phyloP scores from a whole-genome alignment of 2,888 invertebrate genomes.

The Erebia palarica region DNA sequence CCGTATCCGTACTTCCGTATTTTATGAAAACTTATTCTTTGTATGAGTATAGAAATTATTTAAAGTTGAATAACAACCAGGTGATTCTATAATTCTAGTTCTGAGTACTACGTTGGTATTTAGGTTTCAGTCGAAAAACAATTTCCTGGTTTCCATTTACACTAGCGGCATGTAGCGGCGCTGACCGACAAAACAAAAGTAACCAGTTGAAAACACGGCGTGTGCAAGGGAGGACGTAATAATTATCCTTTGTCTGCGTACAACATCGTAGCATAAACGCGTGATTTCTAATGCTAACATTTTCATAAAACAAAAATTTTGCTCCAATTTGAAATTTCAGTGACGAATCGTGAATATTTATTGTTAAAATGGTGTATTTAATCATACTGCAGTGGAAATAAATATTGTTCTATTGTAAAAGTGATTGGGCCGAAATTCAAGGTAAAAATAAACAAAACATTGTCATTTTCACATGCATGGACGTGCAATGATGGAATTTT shows the following conservation, averaged over 20 bases:
- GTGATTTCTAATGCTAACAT: neutral
- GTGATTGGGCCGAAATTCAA: slow-evolving; percentile 35
- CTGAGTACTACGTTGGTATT: neutral
- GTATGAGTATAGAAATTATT: no score
- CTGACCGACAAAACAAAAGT: slow-evolving; percentile 5
- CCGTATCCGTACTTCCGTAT: no score
- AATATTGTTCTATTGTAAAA: slow-evolving; percentile 19
- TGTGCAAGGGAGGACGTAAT: slow-evolving; percentile 14
- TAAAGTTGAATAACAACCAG: neutral
- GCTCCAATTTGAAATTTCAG: neutral
- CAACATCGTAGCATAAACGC: slow-evolving; percentile 3
- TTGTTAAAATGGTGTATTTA: slow-evolving; percentile 26
- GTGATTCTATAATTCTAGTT: neutral
- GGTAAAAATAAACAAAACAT: slow-evolving; percentile 33
- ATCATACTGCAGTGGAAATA: neutral
- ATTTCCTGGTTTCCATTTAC: slow-evolving; percentile 11
- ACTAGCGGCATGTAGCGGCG: neutral
- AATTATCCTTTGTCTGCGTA: neutral
- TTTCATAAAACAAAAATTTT: neutral
- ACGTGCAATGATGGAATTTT: neutral
- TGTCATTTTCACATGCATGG: neutral
- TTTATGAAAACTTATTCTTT: no score
- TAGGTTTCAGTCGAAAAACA: neutral
- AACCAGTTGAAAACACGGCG: slow-evolving; percentile 28
- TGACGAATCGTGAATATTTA: neutral